Percentiles rank a stretch among this genome's conserved stretches.
phyloP scores from a whole-genome alignment of 2,888 invertebrate species.

The Xylota sylvarum region DNA sequence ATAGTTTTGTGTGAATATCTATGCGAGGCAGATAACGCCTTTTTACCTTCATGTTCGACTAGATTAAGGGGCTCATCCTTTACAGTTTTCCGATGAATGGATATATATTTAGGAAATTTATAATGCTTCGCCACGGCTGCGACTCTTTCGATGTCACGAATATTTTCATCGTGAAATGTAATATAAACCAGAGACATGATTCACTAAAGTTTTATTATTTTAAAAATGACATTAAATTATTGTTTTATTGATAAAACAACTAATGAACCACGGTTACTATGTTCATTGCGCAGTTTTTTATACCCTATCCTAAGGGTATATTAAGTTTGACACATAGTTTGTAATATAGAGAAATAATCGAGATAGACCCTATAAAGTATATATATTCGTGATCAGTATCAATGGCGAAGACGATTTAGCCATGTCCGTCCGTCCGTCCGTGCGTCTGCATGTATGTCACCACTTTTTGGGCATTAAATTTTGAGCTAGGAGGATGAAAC shows the following conservation, averaged over 20 bases:
- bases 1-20: constrained; percentile 87
- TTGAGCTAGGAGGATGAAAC: no score
- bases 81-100: constrained; percentile 58
- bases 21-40: constrained; percentile 85
- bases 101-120: constrained; percentile 82
- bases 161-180: constrained; percentile 88
- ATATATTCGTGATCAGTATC: no score
- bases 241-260: constrained; percentile 20
- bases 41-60: constrained; percentile 84
- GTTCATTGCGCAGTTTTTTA: not conserved
- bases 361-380: no score
- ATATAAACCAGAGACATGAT: constrained; percentile 89
- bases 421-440: no score
- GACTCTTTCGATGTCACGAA: constrained; percentile 87
- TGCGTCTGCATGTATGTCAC: no score
- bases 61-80: constrained; percentile 79
- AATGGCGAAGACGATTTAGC: no score
- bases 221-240: not conserved
- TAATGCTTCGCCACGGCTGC: constrained; percentile 85
- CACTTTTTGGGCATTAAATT: no score
- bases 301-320: no score
- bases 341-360: no score
- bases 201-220: constrained; percentile 2
- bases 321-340: no score
- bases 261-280: constrained; percentile 3